Evolutionary conservation across 1,140 invertebrate genomes (phyloP).

Genomic region (Lasioglossum albipes): DNA sequence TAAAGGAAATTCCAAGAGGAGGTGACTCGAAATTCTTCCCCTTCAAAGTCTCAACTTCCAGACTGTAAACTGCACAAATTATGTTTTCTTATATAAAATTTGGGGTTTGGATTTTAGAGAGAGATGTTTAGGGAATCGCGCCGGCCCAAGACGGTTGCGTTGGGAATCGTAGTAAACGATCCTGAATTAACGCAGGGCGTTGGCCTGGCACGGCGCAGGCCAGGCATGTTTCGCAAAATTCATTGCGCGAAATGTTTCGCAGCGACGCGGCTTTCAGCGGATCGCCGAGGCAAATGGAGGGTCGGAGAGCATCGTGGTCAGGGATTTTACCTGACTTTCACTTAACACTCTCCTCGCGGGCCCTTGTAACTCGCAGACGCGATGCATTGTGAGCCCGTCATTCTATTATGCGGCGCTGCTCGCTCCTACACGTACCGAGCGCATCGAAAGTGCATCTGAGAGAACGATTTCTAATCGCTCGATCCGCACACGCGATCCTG

Average conservation of each 20-base stretch:
- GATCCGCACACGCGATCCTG: constrained; percentile 8
- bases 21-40: too few species aligned
- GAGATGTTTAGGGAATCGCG: too few species aligned
- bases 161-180: neutral
- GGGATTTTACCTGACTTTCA: constrained; percentile 67
- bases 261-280: constrained; percentile 47
- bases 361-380: constrained; percentile 55
- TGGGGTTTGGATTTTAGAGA: too few species aligned
- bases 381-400: constrained; percentile 51
- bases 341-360: constrained; percentile 60
- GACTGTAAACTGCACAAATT: too few species aligned
- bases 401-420: constrained; percentile 56
- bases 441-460: constrained; percentile 39
- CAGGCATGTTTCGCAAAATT: constrained; percentile 11
- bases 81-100: too few species aligned
- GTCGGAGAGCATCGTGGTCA: constrained; percentile 67
- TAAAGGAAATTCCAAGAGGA: too few species aligned
- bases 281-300: constrained; percentile 59
- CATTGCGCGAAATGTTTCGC: constrained; percentile 39
- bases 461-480: constrained; percentile 44
- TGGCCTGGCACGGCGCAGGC: neutral
- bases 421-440: constrained; percentile 28
- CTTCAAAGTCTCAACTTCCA: too few species aligned
- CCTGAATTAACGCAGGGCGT: constrained; percentile 17
- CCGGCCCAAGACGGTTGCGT: neutral